Conservation (phyloP, 2,113 vertebrate species). For the Apodemus sylvaticus region DNA sequence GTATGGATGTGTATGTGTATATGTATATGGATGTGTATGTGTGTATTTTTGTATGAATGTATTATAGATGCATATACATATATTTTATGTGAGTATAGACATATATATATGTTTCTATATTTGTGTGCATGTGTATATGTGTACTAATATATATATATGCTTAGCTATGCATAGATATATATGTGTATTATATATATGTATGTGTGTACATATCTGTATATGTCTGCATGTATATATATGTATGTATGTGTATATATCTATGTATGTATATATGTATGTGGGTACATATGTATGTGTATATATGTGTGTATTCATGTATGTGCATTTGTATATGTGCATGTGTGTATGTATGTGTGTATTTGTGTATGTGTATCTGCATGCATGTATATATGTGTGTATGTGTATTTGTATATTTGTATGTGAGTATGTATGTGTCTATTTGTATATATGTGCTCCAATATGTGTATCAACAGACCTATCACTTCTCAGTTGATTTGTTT, state of each 20-base stretch:
- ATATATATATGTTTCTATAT: not conserved
- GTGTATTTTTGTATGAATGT: too few relatives aligned
- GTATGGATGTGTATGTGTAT: too few relatives aligned
- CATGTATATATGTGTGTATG: not conserved
- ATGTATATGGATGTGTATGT: too few relatives aligned
- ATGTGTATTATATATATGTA: not conserved
- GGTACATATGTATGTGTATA: not conserved
- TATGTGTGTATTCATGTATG: not conserved
- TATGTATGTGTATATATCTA: not conserved
- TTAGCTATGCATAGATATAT: not conserved
- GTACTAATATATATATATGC: not conserved
- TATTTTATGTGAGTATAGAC: not conserved
- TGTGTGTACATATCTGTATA: not conserved
- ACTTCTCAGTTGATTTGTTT: slow-evolving; percentile 60
- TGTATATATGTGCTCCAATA: not conserved
- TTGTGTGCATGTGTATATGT: not conserved
- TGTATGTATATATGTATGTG: not conserved
- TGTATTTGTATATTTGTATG: not conserved
- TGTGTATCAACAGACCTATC: slow-evolving; percentile 32
- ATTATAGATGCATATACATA: too few relatives aligned
- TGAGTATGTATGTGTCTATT: too few relatives aligned
- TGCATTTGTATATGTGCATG: not conserved
- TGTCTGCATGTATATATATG: not conserved
- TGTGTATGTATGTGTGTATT: not conserved
- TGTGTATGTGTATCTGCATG: not conserved